Conservation (phyloP, 2,888 invertebrate genomes). For the Caenorhabditis imperialis region DNA sequence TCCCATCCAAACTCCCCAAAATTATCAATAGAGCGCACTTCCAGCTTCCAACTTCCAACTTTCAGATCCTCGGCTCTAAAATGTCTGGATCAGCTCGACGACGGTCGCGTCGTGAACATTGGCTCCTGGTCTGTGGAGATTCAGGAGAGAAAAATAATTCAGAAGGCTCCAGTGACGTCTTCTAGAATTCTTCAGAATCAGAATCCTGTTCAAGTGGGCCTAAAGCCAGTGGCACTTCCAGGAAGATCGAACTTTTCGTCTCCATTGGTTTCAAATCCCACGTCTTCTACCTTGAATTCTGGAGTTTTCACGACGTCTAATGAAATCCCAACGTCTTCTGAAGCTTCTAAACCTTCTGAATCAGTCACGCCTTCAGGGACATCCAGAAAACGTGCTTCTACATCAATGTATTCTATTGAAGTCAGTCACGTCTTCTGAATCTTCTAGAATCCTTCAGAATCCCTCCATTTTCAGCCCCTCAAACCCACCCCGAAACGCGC, state of each 20-base stretch:
- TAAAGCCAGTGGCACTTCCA: no score
- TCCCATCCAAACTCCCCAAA: background rate
- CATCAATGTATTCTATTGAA: no score
- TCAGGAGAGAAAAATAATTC: slow-evolving; percentile 43
- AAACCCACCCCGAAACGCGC: background rate
- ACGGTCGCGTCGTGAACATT: slow-evolving; percentile 59
- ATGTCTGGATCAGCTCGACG: slow-evolving; percentile 56
- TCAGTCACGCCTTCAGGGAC: no score
- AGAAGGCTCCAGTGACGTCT: background rate
- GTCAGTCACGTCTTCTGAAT: no score
- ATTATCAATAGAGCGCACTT: background rate
- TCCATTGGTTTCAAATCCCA: no score
- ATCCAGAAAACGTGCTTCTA: no score
- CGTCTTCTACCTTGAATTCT: no score
- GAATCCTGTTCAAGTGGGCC: background rate
- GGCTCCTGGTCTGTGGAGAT: slow-evolving; percentile 64
- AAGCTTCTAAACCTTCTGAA: no score
- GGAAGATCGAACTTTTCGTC: no score
- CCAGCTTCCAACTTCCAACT: background rate
- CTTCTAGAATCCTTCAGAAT: no score
- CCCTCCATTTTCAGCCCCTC: slow-evolving; percentile 2
- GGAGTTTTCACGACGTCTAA: no score
- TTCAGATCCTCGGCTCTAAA: slow-evolving; percentile 56
- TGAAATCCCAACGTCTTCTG: no score
- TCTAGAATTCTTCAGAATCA: background rate